Percentiles rank a stretch among this genome's conserved stretches.
Conservation (phyloP, 2,888 invertebrate species). For the Melolontha melolontha region DNA sequence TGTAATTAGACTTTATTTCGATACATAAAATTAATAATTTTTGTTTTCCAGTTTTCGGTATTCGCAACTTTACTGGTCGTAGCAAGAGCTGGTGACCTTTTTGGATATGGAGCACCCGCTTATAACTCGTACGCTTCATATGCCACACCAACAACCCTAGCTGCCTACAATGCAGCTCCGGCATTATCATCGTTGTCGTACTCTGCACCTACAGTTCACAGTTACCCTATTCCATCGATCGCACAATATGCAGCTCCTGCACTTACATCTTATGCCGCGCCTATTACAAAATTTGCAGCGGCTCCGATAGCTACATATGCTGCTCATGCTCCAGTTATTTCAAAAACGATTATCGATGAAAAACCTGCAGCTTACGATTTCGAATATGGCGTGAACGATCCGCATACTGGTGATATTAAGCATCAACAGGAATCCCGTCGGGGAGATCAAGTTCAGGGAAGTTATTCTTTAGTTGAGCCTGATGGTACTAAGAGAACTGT, state of each 20-base stretch:
- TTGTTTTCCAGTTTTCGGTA: constrained; percentile 45
- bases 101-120: constrained; percentile 46
- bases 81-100: constrained; percentile 48
- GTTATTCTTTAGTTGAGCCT: constrained; percentile 67
- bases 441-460: constrained; percentile 67
- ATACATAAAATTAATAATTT: background rate
- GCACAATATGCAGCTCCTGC: constrained; percentile 64
- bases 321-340: constrained; percentile 55
- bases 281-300: constrained; percentile 37
- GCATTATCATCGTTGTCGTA: constrained; percentile 14
- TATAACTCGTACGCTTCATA: constrained; percentile 14
- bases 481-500: constrained; percentile 68
- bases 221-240: constrained; percentile 63
- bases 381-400: constrained; percentile 65
- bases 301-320: constrained; percentile 47
- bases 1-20: background rate
- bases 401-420: constrained; percentile 68
- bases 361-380: constrained; percentile 67
- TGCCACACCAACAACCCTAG: constrained; percentile 38
- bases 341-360: constrained; percentile 63
- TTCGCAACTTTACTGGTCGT: constrained; percentile 47
- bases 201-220: constrained; percentile 44
- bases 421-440: constrained; percentile 67
- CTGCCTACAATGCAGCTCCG: constrained; percentile 6
- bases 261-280: constrained; percentile 44